A percentile compares a stretch with the other conserved stretches of the same genome.
phyloP scores from a whole-genome alignment of 2,888 invertebrate species.

The Emesis furor region DNA sequence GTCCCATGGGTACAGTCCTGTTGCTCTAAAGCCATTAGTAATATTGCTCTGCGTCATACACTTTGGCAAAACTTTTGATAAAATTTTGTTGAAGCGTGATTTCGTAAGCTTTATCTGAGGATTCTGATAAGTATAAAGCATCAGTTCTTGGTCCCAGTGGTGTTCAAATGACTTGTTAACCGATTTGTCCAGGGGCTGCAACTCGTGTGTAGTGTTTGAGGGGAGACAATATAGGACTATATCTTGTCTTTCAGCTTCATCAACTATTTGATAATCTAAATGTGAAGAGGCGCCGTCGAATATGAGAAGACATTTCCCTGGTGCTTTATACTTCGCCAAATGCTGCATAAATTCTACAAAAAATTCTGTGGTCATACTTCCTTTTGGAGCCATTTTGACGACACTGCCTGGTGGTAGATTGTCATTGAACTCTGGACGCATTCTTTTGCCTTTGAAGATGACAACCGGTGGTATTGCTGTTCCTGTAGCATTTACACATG shows the following conservation, averaged over 20 bases:
- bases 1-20: conserved; percentile 46
- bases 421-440: conserved; percentile 45
- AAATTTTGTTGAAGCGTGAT: conserved; percentile 60
- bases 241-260: conserved; percentile 53
- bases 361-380: conserved; percentile 52
- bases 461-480: conserved; percentile 50
- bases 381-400: conserved; percentile 63
- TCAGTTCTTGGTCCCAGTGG: conserved; percentile 53
- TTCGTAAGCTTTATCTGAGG: conserved; percentile 59
- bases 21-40: conserved; percentile 64
- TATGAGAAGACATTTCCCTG: conserved; percentile 53
- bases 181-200: conserved; percentile 67
- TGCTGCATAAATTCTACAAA: conserved; percentile 51
- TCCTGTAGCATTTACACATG: conserved; percentile 51
- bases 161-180: conserved; percentile 44
- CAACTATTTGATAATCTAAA: conserved; percentile 45
- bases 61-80: conserved; percentile 63
- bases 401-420: conserved; percentile 61
- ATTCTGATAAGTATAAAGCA: conserved; percentile 18
- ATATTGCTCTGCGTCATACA: conserved; percentile 65
- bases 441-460: conserved; percentile 44
- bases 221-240: conserved; percentile 60
- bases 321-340: conserved; percentile 45
- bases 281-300: conserved; percentile 61
- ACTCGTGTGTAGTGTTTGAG: background rate